Evolutionary conservation across 2,113 vertebrate genomes (phyloP), one percentile per base, ranked within the genome.

Genomic region (Ptychochromis oligacanthus): DNA sequence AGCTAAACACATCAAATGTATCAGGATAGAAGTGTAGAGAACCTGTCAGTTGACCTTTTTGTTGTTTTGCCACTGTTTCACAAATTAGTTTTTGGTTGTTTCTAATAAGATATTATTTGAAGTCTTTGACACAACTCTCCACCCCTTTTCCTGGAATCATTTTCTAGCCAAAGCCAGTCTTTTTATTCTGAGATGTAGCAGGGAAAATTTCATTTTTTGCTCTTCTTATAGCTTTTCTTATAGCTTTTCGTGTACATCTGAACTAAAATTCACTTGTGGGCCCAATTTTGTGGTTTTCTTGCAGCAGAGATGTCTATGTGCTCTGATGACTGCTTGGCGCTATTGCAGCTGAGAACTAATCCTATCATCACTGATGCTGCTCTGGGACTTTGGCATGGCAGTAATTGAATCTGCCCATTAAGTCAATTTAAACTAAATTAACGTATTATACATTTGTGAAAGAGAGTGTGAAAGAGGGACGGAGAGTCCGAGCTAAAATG

Each of bases 331-430:
- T 55, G 36, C 74, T 56, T 43, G 77, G 46, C 59, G 26, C 38
- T 12, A 0, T 75, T 83, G 77, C 24, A 60, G 56, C 76, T 5
- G 0, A 54, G 72, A 46, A 22, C 55, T 84, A 46, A 84, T 82
- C 59, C 58, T 62, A 54, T 88, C 72, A 74, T 83, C 55, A 77
- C 64, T 18, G 55, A 74, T 2, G n/a, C 36, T 20, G 18, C 64
- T 81, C 22, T 13, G 14, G 59, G 67, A 75, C 55, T 83, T 85
- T 76, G 60, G n/a, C 14, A 65, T 60, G 10, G 70, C 40, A 4
- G 36, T 85, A 88, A 83, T 78, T 85, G 49, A 88, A 87, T 87
- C 82, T 62, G 79, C 28, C 34, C 18, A 56, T 84, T 82, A 70
- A 52, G 40, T 81, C 72, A 80, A 78, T 88, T 87, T 78, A 65